Evolutionary conservation across 2,797 vertebrate genomes (phyloP), one percentile per base, ranked within the genome.

Genomic region (Apodemus agrarius): DNA sequence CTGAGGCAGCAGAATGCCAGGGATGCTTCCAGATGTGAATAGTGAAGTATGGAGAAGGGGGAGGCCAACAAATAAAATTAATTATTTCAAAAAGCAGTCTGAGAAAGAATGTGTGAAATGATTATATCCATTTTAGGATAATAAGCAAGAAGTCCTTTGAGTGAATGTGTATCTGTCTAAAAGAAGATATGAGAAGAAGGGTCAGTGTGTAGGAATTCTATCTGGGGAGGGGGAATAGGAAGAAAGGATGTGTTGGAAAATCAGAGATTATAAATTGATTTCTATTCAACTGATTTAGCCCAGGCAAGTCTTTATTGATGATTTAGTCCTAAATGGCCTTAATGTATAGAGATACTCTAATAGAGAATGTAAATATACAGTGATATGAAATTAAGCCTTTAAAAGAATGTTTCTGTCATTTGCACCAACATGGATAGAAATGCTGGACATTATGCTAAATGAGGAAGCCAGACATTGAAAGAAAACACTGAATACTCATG

Each of bases 211-310:
- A 31, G 12, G 12, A 69, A 24, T 52, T 52, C 17, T 19, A 3
- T 10, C 13, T 16, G 10, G 1, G 24, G 19, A 1, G 19, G 8
- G 46, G 21, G 7, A 40, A 40, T 0, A 26, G 40, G 7, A 78
- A 49, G 29, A 65, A 54, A 34, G 37, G 0, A 9, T 13, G 0
- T 14, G 1, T 31, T 40, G 26, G 4, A 8, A 9, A 52, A 1
- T 0, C 3, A 65, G 57, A 24, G 12, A 29, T 10, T 46, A 52
- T 9, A n/a, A 29, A 8, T 19, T 46, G 34, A 43, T 49, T 37
- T 84, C 22, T 82, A 2, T 5, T 24, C 4, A 26, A 59, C n/a
- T 6, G 49, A 5, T 59, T 54, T 72, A 75, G 8, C 6, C 9
- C 40, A 22, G 40, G n/a, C 24, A 65, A 37, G 26, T 49, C 14